Evolutionary conservation across 2,888 invertebrate genomes (phyloP), one percentile per base, ranked within the genome.

Genomic region (Athalia circularis): DNA sequence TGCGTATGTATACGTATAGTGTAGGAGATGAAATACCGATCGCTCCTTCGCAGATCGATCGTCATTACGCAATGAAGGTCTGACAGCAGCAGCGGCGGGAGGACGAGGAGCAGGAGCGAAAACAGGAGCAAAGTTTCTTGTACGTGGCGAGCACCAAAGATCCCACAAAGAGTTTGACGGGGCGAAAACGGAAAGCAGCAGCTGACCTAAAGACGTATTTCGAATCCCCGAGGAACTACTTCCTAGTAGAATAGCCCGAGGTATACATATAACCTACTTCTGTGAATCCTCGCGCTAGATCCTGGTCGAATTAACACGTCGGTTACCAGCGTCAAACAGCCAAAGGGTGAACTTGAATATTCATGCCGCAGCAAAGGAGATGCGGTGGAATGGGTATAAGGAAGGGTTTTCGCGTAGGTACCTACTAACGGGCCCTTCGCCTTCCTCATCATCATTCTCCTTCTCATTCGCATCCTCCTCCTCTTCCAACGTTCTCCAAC

Each of bases 391-490:
- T 43, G 68, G 52, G 68, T 52, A 13, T 72, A 72, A 72, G 62
- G 75, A 75, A 72, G 75, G 75, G 78, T 80, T 79, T 79, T 77
- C 77, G 77, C 79, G 59, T 72, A 79, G 78, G 75, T 74, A 65
- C 78, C 80, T 77, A 77, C 77, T 68, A 79, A 78, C 76, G 79
- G 77, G 68, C 65, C 78, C 75, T 77, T 70, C 79, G 75, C 72
- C 72, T 80, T 75, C 79, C 78, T 68, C 52, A 65, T 77, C 78
- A 15, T 52, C 64, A 9, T 77, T 15, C 15, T 65, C 59, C 61
- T 79, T 77, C 64, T 67, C 76, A 50, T 76, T 29, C 29, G 2
- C 29, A 29, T 29, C 29, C 29, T 29, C 29, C 29, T 29, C 29
- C 29, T 52, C 65, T 62, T 52, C 62, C 3, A 45, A 43, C 15